Percentiles rank a stretch among this genome's conserved stretches.
Evolutionary conservation across 2,797 vertebrate species (phyloP).

Genomic region (Poeciliopsis infans): DNA sequence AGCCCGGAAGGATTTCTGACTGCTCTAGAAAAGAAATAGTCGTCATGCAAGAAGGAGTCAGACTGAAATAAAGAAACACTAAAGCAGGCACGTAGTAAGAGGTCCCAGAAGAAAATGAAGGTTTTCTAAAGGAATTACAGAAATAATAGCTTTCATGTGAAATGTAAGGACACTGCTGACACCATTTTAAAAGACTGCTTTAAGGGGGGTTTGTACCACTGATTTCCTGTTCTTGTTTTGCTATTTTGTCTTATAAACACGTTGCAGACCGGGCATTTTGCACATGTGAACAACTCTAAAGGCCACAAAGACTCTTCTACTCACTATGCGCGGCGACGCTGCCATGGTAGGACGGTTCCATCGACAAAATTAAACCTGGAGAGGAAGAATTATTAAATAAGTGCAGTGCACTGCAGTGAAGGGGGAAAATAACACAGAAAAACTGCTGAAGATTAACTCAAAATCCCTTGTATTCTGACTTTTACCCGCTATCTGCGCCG

Average conservation of each 20-base stretch:
- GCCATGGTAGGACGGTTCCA: too few species aligned
- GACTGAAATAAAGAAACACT: background rate
- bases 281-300: too few species aligned
- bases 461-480: too few species aligned
- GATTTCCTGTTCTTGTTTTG: background rate
- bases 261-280: too few species aligned
- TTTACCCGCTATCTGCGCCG: too few species aligned
- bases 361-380: too few species aligned
- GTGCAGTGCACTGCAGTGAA: too few species aligned
- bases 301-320: too few species aligned
- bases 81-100: background rate
- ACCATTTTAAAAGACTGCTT: background rate
- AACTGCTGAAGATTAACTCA: too few species aligned
- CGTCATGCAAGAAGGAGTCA: background rate
- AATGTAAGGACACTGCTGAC: background rate
- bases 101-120: background rate
- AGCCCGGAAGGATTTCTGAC: background rate
- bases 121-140: background rate
- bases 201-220: background rate
- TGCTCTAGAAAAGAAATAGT: background rate
- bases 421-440: too few species aligned
- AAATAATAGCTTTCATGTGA: background rate
- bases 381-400: too few species aligned
- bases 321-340: too few species aligned
- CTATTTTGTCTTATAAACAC: background rate